Conservation (phyloP, 1,140 invertebrate species). For the Apis mellifera region Amel_HAv3.1 CM009932.2:12503001-12503500, state of each 20-base stretch:
- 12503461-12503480: not conserved
- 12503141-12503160: constrained; percentile 44
- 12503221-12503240: constrained; percentile 38
- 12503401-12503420: too few species aligned
- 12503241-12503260: not conserved
- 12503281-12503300: constrained; percentile 34
- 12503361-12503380: too few species aligned
- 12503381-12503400: too few species aligned
- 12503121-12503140: constrained; percentile 29
- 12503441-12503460: too few species aligned
- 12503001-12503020: constrained; percentile 25
- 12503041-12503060: constrained; percentile 58
- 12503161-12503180: constrained; percentile 59
- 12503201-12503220: constrained; percentile 50
- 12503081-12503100: constrained; percentile 56
- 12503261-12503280: constrained; percentile 48
- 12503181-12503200: constrained; percentile 46
- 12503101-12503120: constrained; percentile 18
- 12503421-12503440: too few species aligned
- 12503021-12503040: constrained; percentile 45
- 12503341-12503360: not conserved
- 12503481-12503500: not conserved
- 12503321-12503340: too few species aligned
- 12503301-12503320: constrained; percentile 52
- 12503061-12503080: constrained; percentile 56